Conservation (phyloP, 1,140 invertebrate genomes). For the Lepidurus apus region DNA sequence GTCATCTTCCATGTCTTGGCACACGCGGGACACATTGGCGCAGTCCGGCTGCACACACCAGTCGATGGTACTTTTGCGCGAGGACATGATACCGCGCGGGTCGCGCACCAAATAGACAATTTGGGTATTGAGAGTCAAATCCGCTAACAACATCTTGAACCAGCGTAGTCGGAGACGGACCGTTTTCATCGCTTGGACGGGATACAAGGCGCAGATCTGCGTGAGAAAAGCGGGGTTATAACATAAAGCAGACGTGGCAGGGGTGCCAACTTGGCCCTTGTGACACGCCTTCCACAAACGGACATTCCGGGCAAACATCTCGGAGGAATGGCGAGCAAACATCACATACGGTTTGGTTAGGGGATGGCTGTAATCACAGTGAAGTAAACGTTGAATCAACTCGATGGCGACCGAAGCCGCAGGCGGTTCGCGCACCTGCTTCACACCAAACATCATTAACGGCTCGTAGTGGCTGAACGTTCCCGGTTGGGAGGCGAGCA, state of each 20-base stretch:
- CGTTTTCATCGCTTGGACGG: constrained; percentile 22
- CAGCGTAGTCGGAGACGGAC: constrained; percentile 24
- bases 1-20: constrained; percentile 24
- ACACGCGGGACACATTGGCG: neutral
- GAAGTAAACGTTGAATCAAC: neutral
- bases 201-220: constrained; percentile 17
- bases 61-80: neutral
- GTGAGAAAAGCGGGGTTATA: constrained; percentile 17
- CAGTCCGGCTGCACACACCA: constrained; percentile 24
- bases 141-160: neutral
- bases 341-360: constrained; percentile 1
- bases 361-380: constrained; percentile 10
- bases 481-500: constrained; percentile 42
- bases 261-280: neutral
- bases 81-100: neutral
- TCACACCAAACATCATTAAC: constrained; percentile 1
- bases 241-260: neutral
- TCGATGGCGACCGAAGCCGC: neutral
- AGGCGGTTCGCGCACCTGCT: neutral
- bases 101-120: constrained; percentile 5
- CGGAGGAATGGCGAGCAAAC: constrained; percentile 12
- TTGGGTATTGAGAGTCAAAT: neutral
- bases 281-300: constrained; percentile 12
- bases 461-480: constrained; percentile 17
- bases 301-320: constrained; percentile 18